Conservation (phyloP, 2,113 vertebrate species). For the Engystomops pustulosus region DNA sequence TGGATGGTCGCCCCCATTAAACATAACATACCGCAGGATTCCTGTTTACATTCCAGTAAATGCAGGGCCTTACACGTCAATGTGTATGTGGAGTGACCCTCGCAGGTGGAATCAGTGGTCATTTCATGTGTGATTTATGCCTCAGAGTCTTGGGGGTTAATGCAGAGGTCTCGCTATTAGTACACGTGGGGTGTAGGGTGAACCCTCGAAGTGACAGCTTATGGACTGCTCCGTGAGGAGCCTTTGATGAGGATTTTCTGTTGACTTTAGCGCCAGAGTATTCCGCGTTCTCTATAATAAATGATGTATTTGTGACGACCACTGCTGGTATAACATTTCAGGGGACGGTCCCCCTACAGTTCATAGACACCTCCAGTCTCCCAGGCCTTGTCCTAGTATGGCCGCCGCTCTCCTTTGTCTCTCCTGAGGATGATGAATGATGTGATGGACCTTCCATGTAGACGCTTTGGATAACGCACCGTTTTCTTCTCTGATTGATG, state of each 20-base stretch:
- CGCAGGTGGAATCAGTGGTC: background rate
- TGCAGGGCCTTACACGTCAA: background rate
- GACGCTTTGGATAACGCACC: constrained; percentile 64
- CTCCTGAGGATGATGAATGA: constrained; percentile 68
- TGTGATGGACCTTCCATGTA: constrained; percentile 68
- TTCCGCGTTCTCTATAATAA: constrained; percentile 19
- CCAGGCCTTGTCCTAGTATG: constrained; percentile 61
- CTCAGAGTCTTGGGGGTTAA: constrained; percentile 18
- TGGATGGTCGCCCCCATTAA: background rate
- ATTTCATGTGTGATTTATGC: constrained; percentile 39
- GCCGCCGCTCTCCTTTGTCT: constrained; percentile 64
- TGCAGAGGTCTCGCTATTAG: constrained; percentile 35
- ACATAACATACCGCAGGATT: constrained; percentile 8
- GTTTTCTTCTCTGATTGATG: constrained; percentile 64
- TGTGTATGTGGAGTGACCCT: background rate
- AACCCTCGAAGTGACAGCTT: constrained; percentile 33
- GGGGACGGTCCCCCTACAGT: constrained; percentile 58
- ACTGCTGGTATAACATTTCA: constrained; percentile 65
- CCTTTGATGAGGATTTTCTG: constrained; percentile 45
- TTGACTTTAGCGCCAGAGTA: constrained; percentile 37
- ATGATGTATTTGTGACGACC: constrained; percentile 57
- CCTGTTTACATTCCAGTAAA: background rate
- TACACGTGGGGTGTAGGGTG: constrained; percentile 25
- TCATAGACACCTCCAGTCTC: constrained; percentile 67
- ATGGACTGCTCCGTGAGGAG: constrained; percentile 44